A percentile compares a stretch with the other conserved stretches of the same genome.
Conservation (phyloP, 2,113 vertebrate species). For the Seriola dumerili region DNA sequence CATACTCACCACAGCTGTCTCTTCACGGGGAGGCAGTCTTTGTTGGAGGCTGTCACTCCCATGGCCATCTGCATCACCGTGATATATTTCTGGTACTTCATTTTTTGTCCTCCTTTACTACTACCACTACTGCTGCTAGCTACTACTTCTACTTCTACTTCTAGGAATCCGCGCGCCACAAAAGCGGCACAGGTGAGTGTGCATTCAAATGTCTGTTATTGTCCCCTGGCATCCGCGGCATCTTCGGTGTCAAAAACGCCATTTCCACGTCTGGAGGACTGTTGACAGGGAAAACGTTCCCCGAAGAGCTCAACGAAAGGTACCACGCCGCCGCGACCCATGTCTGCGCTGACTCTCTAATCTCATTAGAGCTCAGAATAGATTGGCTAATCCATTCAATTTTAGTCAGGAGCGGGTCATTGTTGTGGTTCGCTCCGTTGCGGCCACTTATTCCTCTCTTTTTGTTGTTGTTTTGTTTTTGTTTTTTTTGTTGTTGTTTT, state of each 20-base stretch:
- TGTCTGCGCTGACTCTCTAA: conserved; percentile 83
- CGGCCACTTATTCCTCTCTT: conserved; percentile 60
- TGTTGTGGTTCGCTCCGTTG: conserved; percentile 69
- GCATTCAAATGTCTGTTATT: conserved; percentile 82
- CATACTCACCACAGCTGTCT: conserved; percentile 95
- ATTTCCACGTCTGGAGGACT: conserved; percentile 78
- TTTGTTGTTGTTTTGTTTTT: background rate
- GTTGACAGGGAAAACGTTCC: conserved; percentile 74
- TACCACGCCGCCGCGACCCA: conserved; percentile 77
- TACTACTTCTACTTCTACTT: conserved; percentile 58
- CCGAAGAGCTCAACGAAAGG: conserved; percentile 75
- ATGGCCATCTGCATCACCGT: conserved; percentile 99
- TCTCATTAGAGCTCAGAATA: conserved; percentile 89
- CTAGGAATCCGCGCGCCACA: conserved; percentile 81
- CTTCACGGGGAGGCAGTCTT: conserved; percentile 94
- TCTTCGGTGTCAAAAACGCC: conserved; percentile 80
- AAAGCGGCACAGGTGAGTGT: conserved; percentile 91
- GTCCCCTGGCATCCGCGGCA: conserved; percentile 84
- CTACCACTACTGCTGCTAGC: conserved; percentile 41
- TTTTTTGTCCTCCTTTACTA: conserved; percentile 84
- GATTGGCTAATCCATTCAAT: conserved; percentile 85
- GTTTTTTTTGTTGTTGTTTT: background rate
- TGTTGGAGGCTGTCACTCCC: conserved; percentile 98
- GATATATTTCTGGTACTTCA: conserved; percentile 99
- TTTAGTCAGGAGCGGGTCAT: conserved; percentile 81